phyloP scores from a whole-genome alignment of 2,113 vertebrate species.

The Pleuronectes platessa region DNA sequence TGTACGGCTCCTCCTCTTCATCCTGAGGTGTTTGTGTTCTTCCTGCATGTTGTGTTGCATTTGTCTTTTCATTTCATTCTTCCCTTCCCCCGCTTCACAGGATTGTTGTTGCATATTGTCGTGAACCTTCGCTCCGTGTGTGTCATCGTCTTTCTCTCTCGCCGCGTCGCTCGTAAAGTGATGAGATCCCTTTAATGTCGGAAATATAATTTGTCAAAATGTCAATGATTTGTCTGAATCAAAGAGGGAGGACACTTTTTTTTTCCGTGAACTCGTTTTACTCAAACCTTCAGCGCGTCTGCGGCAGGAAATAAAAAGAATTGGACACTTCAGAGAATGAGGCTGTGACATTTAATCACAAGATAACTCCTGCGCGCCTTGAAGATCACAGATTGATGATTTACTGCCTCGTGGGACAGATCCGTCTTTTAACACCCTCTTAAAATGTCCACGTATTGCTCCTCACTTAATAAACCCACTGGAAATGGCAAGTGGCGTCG shows the following conservation, averaged over 20 bases:
- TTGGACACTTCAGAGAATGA: constrained; percentile 47
- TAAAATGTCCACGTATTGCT: constrained; percentile 48
- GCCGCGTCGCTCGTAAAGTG: neutral
- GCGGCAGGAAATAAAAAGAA: constrained; percentile 30
- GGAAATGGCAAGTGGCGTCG: constrained; percentile 50
- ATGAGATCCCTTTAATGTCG: constrained; percentile 13
- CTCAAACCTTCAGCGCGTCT: neutral
- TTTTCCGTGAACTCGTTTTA: constrained; percentile 20
- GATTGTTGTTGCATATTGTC: neutral
- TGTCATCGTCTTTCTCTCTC: neutral
- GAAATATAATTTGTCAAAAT: constrained; percentile 40
- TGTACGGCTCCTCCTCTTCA: no score
- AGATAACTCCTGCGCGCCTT: constrained; percentile 38
- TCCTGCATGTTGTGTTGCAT: neutral
- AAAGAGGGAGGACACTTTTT: neutral
- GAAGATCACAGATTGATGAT: constrained; percentile 45
- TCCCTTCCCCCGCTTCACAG: neutral
- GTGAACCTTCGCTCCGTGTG: neutral
- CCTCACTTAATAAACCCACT: constrained; percentile 59
- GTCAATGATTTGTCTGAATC: constrained; percentile 24
- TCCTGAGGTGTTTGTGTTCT: no score
- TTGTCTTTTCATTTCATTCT: neutral
- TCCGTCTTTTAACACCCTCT: constrained; percentile 65
- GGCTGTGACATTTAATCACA: constrained; percentile 44
- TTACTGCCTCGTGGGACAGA: constrained; percentile 34